Evolutionary conservation across 2,888 invertebrate species (phyloP), one percentile per base, ranked within the genome.

Genomic region (Chaetogeoica ovagalla): DNA sequence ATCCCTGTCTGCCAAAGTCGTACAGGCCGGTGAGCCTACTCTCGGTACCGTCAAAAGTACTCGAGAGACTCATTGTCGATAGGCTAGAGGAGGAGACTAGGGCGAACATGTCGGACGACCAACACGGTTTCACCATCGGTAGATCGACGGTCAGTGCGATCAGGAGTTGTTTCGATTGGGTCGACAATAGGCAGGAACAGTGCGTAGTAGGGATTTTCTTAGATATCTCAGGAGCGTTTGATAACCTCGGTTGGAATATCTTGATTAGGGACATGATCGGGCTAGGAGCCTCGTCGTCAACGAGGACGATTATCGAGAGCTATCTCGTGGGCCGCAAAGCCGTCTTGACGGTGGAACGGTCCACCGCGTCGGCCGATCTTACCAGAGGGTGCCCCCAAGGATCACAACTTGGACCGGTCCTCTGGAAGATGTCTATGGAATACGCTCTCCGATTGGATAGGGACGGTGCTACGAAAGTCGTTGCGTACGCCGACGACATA

Each of bases 11-110:
- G 2, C 60, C 70, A 0, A 81, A 75, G 39, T 65, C 81, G 6
- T 74, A 75, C 3, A 37, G 69, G n/a, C 81, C 74, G 19, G 60
- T 69, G 0, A 63, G 81, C n/a, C 30, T 75, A 1, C 60, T 75
- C 0, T 60, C 81, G 30, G 52, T 21, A 11, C 43, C 60, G 6
- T 66, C 73, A 4, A 81, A 81, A 13, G 66, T 66, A n/a, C 55
- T 81, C 21, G 81, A 81, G 30, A 68, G 68, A 4, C 9, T 81
- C 11, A 21, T 71, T n/a, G 79, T 69, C 19, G 19, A 60, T 21
- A 72, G 59, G 5, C 21, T 74, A 1, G 21, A 65, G 5, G 43
- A 7, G 0, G 75, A 75, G n/a, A 75, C 23, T 6, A 37, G 57
- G n/a, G 13, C 11, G 0, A n/a, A 21, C 9, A 19, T 66, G 17